Conservation (phyloP, 2,113 vertebrate genomes). For the Melanotaenia duboulayi region DNA sequence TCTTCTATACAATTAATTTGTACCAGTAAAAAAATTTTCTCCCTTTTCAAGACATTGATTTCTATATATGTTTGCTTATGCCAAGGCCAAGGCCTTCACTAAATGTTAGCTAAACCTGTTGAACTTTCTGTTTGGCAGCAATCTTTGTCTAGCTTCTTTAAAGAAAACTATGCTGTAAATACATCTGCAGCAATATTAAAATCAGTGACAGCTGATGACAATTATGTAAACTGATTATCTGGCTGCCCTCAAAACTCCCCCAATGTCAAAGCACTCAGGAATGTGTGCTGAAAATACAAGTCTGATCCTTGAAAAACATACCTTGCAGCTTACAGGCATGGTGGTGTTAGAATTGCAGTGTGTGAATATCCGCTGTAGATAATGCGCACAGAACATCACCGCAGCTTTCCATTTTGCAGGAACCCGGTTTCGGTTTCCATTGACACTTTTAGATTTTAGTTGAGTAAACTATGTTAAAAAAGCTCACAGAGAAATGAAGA, state of each 20-base stretch:
- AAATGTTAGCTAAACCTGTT: slow-evolving; percentile 34
- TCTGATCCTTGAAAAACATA: no score
- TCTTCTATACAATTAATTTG: slow-evolving; percentile 37
- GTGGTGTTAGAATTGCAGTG: no score
- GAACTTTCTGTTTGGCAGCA: slow-evolving; percentile 39
- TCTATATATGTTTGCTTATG: slow-evolving; percentile 53
- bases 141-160: slow-evolving; percentile 6
- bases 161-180: neutral
- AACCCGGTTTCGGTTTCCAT: no score
- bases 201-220: neutral
- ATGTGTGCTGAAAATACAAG: neutral
- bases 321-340: no score
- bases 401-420: no score
- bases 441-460: no score
- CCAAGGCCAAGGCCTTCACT: slow-evolving; percentile 49
- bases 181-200: neutral
- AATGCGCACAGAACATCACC: no score
- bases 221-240: neutral
- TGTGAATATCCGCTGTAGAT: no score
- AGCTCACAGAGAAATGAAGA: no score
- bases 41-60: slow-evolving; percentile 37
- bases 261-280: neutral
- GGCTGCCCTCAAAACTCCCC: neutral
- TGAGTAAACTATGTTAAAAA: no score
- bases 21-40: slow-evolving; percentile 31